Evolutionary conservation across 2,888 invertebrate genomes (phyloP).

Genomic region (Lymantria dispar): DNA sequence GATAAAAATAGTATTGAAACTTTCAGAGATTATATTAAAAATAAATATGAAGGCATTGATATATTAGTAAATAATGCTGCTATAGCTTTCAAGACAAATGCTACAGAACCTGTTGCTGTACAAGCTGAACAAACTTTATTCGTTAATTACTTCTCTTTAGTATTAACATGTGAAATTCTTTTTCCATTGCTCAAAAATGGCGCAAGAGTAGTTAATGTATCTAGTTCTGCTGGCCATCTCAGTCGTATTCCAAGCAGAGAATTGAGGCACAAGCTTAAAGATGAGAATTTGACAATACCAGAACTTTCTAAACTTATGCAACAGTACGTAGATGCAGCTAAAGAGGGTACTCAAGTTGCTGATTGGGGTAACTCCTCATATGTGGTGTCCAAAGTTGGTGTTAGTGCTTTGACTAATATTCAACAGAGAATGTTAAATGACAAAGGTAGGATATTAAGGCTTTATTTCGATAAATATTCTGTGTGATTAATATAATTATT

Average conservation of each 20-base stretch:
- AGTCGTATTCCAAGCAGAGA: constrained; percentile 77
- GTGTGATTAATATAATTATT: no score
- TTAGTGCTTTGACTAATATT: constrained; percentile 85
- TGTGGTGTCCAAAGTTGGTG: constrained; percentile 87
- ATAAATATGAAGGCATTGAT: constrained; percentile 86
- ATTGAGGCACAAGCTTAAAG: constrained; percentile 75
- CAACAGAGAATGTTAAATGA: constrained; percentile 80
- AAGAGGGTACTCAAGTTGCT: constrained; percentile 52
- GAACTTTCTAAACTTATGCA: constrained; percentile 84
- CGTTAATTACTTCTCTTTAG: constrained; percentile 86
- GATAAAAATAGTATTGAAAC: constrained; percentile 80
- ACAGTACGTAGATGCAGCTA: constrained; percentile 84
- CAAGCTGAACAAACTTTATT: constrained; percentile 88
- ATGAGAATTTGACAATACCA: constrained; percentile 79
- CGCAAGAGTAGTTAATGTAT: constrained; percentile 88
- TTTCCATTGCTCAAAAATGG: constrained; percentile 87
- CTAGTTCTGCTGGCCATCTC: constrained; percentile 85
- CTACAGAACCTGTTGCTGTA: constrained; percentile 83
- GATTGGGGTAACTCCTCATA: constrained; percentile 86
- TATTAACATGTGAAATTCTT: constrained; percentile 85
- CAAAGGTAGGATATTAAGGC: constrained; percentile 43
- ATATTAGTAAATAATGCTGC: constrained; percentile 90
- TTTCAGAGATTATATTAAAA: constrained; percentile 83
- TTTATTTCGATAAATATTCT: neutral
- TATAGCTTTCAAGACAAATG: constrained; percentile 84